Evolutionary conservation across 2,113 vertebrate genomes (phyloP).

Genomic region (Neomonachus schauinslandi): DNA sequence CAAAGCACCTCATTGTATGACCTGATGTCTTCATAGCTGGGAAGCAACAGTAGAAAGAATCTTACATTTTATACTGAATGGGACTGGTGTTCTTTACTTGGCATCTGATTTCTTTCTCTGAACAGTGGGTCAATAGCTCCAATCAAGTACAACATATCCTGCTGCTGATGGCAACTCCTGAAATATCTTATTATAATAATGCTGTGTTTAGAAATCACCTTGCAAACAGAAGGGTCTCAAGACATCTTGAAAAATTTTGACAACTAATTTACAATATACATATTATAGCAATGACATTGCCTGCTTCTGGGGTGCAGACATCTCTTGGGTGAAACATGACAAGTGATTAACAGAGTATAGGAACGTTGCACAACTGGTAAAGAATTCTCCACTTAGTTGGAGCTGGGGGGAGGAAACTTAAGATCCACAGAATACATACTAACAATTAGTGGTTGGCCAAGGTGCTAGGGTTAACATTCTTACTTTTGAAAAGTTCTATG

Average conservation of each 20-base stretch:
- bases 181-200: conserved; percentile 67
- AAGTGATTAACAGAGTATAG: not conserved
- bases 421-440: not conserved
- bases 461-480: not conserved
- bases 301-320: not conserved
- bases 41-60: conserved; percentile 3
- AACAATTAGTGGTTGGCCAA: not conserved
- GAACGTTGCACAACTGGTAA: accelerated
- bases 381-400: not conserved
- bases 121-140: conserved; percentile 76
- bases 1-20: conserved; percentile 36
- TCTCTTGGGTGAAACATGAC: conserved; percentile 46
- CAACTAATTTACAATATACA: conserved; percentile 50
- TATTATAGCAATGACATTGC: not conserved
- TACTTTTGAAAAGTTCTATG: not conserved
- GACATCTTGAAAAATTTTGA: conserved; percentile 72
- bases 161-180: conserved; percentile 51
- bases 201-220: conserved; percentile 80
- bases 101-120: conserved; percentile 79
- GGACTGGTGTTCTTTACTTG: conserved; percentile 56
- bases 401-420: not conserved
- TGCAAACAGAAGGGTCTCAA: conserved; percentile 80
- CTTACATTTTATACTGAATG: conserved; percentile 60
- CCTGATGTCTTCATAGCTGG: conserved; percentile 55
- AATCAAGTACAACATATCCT: conserved; percentile 76